Percentiles rank a stretch among this genome's conserved stretches.
These are phyloP conservation scores for Himalopsyche kuldschensis DNA, from an alignment of 2,888 invertebrate genomes.

Conservation along the genomic window DNA sequence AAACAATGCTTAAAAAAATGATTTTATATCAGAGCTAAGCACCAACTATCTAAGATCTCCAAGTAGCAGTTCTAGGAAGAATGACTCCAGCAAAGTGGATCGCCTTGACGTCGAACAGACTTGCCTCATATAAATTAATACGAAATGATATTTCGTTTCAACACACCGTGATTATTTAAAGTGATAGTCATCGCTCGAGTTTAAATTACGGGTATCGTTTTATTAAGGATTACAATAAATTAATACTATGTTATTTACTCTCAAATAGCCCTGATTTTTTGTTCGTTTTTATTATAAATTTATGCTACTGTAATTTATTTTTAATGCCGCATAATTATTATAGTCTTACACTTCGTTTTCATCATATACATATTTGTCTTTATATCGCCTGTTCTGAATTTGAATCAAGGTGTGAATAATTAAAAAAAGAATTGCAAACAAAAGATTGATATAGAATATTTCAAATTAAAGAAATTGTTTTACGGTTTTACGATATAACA, in stretches of 20 bases:
- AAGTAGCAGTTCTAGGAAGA: conserved; percentile 5
- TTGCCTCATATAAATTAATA: conserved; percentile 8
- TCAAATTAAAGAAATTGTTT: no score
- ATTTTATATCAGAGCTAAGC: neutral
- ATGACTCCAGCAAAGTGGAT: neutral
- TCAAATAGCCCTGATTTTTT: neutral
- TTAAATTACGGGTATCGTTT: conserved; percentile 14
- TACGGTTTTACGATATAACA: no score
- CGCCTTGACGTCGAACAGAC: neutral
- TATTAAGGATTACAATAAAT: conserved; percentile 9
- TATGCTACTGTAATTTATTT: neutral
- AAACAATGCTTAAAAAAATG: no score
- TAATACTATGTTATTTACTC: conserved; percentile 6
- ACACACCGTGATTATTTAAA: conserved; percentile 3
- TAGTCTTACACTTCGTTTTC: neutral
- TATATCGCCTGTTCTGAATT: neutral
- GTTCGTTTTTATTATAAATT: neutral
- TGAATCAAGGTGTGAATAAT: neutral
- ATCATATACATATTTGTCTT: neutral
- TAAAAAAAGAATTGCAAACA: neutral
- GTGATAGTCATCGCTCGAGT: neutral
- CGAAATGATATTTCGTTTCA: conserved; percentile 13
- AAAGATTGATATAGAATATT: no score
- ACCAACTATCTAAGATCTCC: neutral
- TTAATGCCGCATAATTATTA: neutral